Evolutionary conservation across 2,888 invertebrate genomes (phyloP), one percentile per base, ranked within the genome.

Genomic region (Mimachlamys varia): DNA sequence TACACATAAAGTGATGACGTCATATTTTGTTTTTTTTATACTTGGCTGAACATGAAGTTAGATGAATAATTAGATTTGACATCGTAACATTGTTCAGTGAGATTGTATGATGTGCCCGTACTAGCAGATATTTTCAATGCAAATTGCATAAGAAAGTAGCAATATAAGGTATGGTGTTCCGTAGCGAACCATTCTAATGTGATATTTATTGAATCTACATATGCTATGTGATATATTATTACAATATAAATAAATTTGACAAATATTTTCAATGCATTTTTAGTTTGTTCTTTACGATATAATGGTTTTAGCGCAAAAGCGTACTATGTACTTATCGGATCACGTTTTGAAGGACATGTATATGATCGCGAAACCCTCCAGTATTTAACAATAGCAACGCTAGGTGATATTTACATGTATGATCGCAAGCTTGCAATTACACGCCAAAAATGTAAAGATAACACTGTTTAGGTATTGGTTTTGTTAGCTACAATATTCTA

Each of bases 211-310:
- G 33, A 76, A 76, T 27, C 76, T 33, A 76, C 27, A 76, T 76
- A 76, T 76, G 33, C 76, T 76, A 76, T 76, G 76, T 76, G 76
- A 76, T 76, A 76, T 76, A 76, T 76, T 76, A 76, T 33, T 76
- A 76, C 33, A 76, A 76, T 76, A 76, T 76, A 33, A 76, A 76
- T 76, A 76, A 76, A 76, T 76, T 76, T 76, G 76, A 76, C 76
- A 76, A 76, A 76, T 76, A 76, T 76, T 76, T 76, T 76, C 33
- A 76, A 33, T 33, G 33, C 33, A 76, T 76, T 76, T 1, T 27
- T 13, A 76, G 33, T 76, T 76, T 76, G 76, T 76, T 76, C 33
- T 76, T 27, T 76, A 33, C 33, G 5, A 76, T 33, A 33, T 33
- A 76, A 15, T 33, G 22, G 15, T 50, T 50, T 12, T 15, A 50